Conservation (phyloP, 2,113 vertebrate genomes). For the Neomonachus schauinslandi region DNA sequence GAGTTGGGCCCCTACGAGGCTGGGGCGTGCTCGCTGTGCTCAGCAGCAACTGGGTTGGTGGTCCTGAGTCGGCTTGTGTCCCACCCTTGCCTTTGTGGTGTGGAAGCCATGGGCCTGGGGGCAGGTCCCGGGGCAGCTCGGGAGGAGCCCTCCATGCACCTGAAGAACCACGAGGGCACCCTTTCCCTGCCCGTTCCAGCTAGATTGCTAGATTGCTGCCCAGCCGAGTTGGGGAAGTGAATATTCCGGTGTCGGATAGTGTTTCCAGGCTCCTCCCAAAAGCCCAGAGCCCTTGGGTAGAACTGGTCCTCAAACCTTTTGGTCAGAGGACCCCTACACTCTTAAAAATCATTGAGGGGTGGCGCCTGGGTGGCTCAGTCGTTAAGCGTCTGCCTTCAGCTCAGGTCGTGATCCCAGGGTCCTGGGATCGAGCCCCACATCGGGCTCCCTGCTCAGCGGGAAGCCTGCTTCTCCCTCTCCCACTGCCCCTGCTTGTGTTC, state of each 20-base stretch:
- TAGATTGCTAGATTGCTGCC: too few relatives aligned
- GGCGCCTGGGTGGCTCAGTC: too few relatives aligned
- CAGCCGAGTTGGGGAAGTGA: background rate
- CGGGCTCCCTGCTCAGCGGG: too few relatives aligned
- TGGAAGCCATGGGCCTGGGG: background rate
- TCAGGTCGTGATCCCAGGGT: too few relatives aligned
- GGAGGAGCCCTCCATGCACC: background rate
- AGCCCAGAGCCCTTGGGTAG: background rate
- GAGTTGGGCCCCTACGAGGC: slow-evolving; percentile 50
- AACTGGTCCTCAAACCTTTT: background rate
- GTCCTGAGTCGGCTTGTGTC: too few relatives aligned
- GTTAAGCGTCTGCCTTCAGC: too few relatives aligned
- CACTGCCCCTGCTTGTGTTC: too few relatives aligned
- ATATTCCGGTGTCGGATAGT: rapidly evolving
- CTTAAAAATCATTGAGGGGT: background rate
- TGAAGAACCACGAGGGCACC: background rate
- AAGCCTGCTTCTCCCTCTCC: too few relatives aligned
- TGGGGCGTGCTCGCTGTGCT: rapidly evolving
- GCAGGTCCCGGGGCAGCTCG: too few relatives aligned
- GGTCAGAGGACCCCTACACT: background rate
- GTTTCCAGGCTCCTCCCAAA: background rate
- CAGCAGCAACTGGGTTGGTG: background rate
- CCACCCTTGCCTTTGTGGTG: rapidly evolving
- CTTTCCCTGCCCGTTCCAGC: background rate
- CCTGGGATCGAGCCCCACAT: too few relatives aligned